phyloP scores from a whole-genome alignment of 2,888 invertebrate genomes.

The Chaetogeoica ovagalla region DNA sequence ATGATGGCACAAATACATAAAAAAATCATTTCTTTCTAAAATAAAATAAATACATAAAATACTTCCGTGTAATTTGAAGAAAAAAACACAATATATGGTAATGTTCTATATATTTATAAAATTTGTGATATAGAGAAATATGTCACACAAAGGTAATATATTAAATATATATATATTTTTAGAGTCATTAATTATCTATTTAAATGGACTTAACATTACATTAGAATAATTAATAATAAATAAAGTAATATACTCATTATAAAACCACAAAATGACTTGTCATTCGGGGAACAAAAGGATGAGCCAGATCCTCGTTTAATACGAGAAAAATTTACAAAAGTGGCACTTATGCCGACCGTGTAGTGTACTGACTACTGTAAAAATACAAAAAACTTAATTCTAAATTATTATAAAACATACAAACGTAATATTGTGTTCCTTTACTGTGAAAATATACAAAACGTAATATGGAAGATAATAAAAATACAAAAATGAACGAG shows the following conservation, averaged over 20 bases:
- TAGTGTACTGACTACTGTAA: constrained; percentile 32
- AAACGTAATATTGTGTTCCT: constrained; percentile 15
- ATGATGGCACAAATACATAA: too few relatives aligned
- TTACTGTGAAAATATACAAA: not conserved
- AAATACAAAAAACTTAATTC: constrained; percentile 33
- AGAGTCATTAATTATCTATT: not conserved
- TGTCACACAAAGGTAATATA: constrained; percentile 7
- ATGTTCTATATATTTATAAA: constrained; percentile 16
- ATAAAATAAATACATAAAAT: too few relatives aligned
- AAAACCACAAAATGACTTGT: constrained; percentile 10
- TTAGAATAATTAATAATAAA: constrained; percentile 12
- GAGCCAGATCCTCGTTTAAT: constrained; percentile 18
- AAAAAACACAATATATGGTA: not conserved
- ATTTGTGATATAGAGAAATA: constrained; percentile 29
- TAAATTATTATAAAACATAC: constrained; percentile 27
- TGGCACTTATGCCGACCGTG: not conserved
- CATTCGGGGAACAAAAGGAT: constrained; percentile 38
- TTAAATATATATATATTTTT: constrained; percentile 4
- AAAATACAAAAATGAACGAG: constrained; percentile 16
- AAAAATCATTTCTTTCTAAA: too few relatives aligned
- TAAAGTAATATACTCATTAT: not conserved
- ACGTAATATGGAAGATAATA: constrained; percentile 22
- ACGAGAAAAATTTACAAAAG: constrained; percentile 3
- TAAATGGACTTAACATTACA: not conserved
- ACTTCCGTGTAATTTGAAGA: not conserved